Conservation (phyloP, 2,113 vertebrate genomes). For the Geococcyx californianus region DNA sequence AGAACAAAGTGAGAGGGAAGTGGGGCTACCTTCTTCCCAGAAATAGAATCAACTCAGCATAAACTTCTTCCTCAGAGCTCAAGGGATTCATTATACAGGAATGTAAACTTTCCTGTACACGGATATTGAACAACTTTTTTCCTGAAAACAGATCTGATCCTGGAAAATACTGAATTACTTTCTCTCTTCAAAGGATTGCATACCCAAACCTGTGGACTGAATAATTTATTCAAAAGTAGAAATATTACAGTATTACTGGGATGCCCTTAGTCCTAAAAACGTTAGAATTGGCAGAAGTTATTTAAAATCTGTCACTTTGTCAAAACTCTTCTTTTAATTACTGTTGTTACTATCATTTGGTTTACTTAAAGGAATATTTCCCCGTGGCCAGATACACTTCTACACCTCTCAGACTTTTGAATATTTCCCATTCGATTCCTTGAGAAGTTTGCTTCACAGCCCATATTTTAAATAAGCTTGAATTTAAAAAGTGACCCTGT, state of each 20-base stretch:
- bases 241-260: neutral
- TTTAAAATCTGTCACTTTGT: neutral
- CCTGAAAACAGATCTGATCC: neutral
- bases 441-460: neutral
- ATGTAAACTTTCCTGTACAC: neutral
- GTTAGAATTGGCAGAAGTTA: neutral
- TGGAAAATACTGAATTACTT: neutral
- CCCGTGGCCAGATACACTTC: neutral
- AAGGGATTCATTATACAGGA: neutral
- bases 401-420: neutral
- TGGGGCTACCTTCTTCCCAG: neutral
- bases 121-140: conserved; percentile 11
- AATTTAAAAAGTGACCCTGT: neutral
- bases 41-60: neutral
- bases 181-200: neutral
- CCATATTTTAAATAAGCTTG: neutral
- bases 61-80: neutral
- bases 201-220: neutral
- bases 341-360: neutral
- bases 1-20: neutral
- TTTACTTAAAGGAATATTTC: neutral
- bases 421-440: neutral
- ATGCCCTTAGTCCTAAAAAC: neutral
- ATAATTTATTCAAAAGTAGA: neutral
- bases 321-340: neutral